Evolutionary conservation across 2,113 vertebrate species (phyloP).

Genomic region (Axis porcinus): DNA sequence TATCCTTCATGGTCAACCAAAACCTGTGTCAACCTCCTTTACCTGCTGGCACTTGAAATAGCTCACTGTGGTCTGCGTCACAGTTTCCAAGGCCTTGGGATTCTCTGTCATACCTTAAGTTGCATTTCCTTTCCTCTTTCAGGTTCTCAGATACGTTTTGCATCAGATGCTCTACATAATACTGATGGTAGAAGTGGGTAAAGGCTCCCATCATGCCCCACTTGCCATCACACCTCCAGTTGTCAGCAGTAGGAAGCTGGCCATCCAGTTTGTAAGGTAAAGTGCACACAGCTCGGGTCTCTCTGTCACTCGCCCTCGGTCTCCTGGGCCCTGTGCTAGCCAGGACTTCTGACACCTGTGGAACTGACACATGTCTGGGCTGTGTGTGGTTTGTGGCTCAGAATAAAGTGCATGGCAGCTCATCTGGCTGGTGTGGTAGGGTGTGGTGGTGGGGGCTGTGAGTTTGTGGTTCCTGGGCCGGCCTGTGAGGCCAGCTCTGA

Average conservation of each 20-base stretch:
- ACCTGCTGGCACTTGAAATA: not conserved
- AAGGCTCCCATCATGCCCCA: conserved; percentile 51
- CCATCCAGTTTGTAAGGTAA: conserved; percentile 92
- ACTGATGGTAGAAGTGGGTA: conserved; percentile 85
- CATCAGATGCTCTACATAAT: conserved; percentile 85
- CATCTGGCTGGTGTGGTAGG: too few species aligned
- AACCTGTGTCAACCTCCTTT: not conserved
- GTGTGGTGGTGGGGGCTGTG: not conserved
- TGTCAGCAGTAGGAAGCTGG: conserved; percentile 81
- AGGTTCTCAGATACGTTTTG: conserved; percentile 85
- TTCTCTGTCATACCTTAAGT: not conserved
- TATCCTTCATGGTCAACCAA: not conserved
- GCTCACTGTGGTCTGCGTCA: not conserved
- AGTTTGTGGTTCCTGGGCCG: not conserved
- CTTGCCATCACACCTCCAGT: conserved; percentile 76
- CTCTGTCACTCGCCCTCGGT: not conserved
- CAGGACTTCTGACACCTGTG: not conserved
- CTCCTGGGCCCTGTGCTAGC: not conserved
- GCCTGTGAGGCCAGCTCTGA: not conserved
- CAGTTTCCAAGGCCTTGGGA: not conserved
- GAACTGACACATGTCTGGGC: not conserved
- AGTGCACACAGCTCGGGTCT: not conserved
- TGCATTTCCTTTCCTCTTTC: conserved; percentile 67
- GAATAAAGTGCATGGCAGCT: not conserved
- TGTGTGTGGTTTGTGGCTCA: not conserved